These are phyloP conservation scores for Zaprionus ornatus DNA, from an alignment of 1,140 invertebrate species.

Conservation along the genomic window DNA sequence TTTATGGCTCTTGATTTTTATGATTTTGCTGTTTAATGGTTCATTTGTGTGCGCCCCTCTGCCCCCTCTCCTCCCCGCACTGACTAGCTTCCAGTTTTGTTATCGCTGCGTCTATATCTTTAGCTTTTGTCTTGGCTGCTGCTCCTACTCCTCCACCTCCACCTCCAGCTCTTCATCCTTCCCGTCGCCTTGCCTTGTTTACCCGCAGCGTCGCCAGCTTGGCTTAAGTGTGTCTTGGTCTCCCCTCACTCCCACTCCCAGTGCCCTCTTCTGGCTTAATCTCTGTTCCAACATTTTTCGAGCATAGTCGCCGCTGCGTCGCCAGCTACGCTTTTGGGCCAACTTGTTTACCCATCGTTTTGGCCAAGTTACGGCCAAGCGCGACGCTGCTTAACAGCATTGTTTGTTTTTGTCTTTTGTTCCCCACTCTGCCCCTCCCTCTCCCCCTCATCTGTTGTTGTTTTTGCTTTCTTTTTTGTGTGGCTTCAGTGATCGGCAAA, in stretches of 20 bases:
- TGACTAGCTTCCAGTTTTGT: conserved; percentile 73
- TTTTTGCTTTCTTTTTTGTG: conserved; percentile 19
- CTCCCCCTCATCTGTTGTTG: background rate
- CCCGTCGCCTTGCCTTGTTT: conserved; percentile 25
- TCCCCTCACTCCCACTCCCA: background rate
- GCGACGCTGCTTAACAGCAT: conserved; percentile 36
- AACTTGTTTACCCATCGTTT: conserved; percentile 46
- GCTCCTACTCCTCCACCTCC: background rate
- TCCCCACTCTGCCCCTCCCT: background rate
- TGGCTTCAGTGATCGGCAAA: conserved; percentile 18
- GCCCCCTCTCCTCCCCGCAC: conserved; percentile 6
- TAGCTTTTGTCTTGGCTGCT: conserved; percentile 21
- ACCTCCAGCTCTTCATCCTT: background rate
- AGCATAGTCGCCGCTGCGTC: conserved; percentile 36
- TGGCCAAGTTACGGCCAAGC: conserved; percentile 49
- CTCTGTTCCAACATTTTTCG: conserved; percentile 51
- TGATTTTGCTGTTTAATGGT: conserved; percentile 82
- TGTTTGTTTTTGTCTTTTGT: conserved; percentile 52
- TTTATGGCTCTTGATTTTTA: conserved; percentile 83
- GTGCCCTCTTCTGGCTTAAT: conserved; percentile 31
- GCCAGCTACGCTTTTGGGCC: conserved; percentile 33
- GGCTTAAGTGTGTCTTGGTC: conserved; percentile 40
- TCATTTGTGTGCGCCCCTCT: conserved; percentile 69
- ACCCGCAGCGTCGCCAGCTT: conserved; percentile 40
- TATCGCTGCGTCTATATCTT: conserved; percentile 68